Conservation (phyloP, 2,888 invertebrate species). For the Euplagia quadripunctaria region DNA sequence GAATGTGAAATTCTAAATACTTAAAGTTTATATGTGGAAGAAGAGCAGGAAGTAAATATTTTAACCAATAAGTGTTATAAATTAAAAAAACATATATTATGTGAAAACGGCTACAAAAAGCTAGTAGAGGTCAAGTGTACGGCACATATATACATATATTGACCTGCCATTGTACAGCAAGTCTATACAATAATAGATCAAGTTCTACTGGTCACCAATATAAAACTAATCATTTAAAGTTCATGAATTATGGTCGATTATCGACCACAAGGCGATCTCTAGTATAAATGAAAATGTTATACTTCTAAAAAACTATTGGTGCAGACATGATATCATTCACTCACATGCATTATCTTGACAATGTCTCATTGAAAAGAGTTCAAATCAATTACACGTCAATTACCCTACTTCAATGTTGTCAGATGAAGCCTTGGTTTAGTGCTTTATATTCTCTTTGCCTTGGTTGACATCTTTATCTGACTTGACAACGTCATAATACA, state of each 20-base stretch:
- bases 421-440: not conserved
- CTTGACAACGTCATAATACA: slow-evolving; percentile 13
- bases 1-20: too few species aligned
- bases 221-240: not conserved
- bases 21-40: too few species aligned
- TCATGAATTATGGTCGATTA: not conserved
- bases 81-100: too few species aligned
- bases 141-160: not conserved
- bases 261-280: not conserved
- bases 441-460: too few species aligned
- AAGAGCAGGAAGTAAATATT: too few species aligned
- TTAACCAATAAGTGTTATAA: too few species aligned
- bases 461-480: not conserved
- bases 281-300: not conserved
- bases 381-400: slow-evolving; percentile 1
- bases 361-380: slow-evolving; percentile 3
- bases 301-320: not conserved
- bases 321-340: not conserved
- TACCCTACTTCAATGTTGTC: slow-evolving; percentile 1
- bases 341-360: not conserved
- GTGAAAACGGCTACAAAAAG: too few species aligned
- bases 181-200: not conserved
- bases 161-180: not conserved
- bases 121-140: not conserved
- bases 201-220: not conserved